These are phyloP conservation scores for Lichenostomus cassidix DNA, from an alignment of 2,113 vertebrate species.

Conservation along the genomic window DNA sequence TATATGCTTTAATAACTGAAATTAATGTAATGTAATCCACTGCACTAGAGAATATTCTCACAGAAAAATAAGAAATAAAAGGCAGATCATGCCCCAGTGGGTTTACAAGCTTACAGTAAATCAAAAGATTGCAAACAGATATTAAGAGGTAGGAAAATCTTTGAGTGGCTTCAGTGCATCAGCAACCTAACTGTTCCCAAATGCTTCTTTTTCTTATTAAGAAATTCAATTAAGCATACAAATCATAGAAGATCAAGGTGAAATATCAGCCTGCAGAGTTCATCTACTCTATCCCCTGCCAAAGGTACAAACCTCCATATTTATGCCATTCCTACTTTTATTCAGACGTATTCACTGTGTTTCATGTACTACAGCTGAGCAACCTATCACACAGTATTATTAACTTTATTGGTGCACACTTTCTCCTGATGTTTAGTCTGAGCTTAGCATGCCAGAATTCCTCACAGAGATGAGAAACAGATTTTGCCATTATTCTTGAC, in stretches of 20 bases:
- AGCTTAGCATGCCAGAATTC: background rate
- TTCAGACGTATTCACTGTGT: accelerated
- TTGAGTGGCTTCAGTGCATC: background rate
- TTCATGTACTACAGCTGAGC: background rate
- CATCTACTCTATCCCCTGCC: background rate
- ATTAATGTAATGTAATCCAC: background rate
- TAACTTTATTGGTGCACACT: background rate
- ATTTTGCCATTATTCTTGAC: background rate
- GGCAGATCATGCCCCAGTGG: background rate
- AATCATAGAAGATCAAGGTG: background rate
- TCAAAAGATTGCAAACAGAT: background rate
- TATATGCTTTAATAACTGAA: background rate
- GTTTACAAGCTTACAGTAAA: background rate
- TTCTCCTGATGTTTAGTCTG: background rate
- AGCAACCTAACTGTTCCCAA: background rate
- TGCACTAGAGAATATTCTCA: background rate
- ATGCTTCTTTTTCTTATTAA: background rate
- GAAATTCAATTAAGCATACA: background rate
- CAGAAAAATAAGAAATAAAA: background rate
- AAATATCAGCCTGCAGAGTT: background rate
- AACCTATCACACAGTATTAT: background rate
- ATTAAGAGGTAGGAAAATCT: background rate
- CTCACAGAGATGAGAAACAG: background rate
- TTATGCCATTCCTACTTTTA: background rate
- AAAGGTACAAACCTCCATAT: background rate